Evolutionary conservation across 2,888 invertebrate genomes (phyloP).

Genomic region (Aphidoletes aphidimyza): DNA sequence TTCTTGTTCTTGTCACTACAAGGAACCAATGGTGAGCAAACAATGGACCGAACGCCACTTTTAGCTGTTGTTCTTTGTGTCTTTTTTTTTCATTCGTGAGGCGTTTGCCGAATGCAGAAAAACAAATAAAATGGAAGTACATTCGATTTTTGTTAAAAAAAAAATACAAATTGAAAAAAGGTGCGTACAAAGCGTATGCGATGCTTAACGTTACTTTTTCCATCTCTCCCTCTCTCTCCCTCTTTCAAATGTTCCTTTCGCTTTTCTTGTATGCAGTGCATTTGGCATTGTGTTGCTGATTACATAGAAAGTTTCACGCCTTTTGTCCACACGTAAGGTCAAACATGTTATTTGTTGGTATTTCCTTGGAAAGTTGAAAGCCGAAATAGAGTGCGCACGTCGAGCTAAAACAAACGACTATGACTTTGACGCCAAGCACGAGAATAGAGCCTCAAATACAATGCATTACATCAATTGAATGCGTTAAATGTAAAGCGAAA

Average conservation of each 20-base stretch:
- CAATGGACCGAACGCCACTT: constrained; percentile 29
- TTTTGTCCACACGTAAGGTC: constrained; percentile 5
- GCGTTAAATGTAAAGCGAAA: constrained; percentile 3
- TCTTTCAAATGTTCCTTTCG: background rate
- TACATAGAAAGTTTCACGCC: constrained; percentile 30
- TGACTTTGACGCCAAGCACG: constrained; percentile 23
- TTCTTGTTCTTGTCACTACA: constrained; percentile 6
- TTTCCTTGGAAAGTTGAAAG: background rate
- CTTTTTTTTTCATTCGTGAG: constrained; percentile 3
- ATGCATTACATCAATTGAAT: background rate
- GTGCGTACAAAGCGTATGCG: background rate
- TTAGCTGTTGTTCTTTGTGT: background rate
- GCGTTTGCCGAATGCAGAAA: constrained; percentile 3
- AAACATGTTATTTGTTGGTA: background rate
- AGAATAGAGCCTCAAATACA: background rate
- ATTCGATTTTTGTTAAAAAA: background rate
- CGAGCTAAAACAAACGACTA: background rate
- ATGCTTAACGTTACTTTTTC: background rate
- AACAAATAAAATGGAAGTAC: constrained; percentile 2
- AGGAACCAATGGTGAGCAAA: constrained; percentile 20
- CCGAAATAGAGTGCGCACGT: background rate
- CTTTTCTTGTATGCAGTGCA: background rate
- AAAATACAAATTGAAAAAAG: background rate
- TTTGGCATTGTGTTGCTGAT: background rate
- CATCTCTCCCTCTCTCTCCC: background rate